Evolutionary conservation across 2,888 invertebrate species (phyloP).

Genomic region (Mystacides longicornis): DNA sequence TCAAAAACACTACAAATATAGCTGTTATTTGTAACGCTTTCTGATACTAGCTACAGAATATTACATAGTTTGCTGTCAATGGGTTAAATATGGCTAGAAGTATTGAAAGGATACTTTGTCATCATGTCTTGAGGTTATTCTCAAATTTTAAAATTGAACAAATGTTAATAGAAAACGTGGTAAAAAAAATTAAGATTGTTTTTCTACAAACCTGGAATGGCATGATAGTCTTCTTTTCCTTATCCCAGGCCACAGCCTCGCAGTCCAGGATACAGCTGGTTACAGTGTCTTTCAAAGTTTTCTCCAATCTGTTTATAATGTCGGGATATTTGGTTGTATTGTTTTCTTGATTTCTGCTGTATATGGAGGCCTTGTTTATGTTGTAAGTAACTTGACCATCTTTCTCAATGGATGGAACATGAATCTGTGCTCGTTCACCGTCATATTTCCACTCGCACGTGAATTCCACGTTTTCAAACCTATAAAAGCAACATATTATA

Average conservation of each 20-base stretch:
- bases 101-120: too few relatives aligned
- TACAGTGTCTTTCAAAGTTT: constrained; percentile 51
- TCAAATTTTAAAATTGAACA: too few relatives aligned
- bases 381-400: constrained; percentile 33
- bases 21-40: too few relatives aligned
- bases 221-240: constrained; percentile 75
- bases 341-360: constrained; percentile 93
- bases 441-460: constrained; percentile 99
- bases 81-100: too few relatives aligned
- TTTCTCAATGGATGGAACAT: constrained; percentile 34
- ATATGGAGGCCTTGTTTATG: constrained; percentile 66
- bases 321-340: constrained; percentile 96
- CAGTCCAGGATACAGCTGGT: constrained; percentile 87
- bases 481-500: constrained; percentile 23
- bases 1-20: too few relatives aligned
- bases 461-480: constrained; percentile 78
- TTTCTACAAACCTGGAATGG: constrained; percentile 87
- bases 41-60: too few relatives aligned
- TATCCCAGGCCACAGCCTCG: constrained; percentile 97
- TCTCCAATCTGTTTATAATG: constrained; percentile 64
- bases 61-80: too few relatives aligned
- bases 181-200: too few relatives aligned
- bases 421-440: constrained; percentile 93
- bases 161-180: too few relatives aligned
- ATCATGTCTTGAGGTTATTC: too few relatives aligned